Conservation (phyloP, 2,113 vertebrate species). For the Phycodurus eques region DNA sequence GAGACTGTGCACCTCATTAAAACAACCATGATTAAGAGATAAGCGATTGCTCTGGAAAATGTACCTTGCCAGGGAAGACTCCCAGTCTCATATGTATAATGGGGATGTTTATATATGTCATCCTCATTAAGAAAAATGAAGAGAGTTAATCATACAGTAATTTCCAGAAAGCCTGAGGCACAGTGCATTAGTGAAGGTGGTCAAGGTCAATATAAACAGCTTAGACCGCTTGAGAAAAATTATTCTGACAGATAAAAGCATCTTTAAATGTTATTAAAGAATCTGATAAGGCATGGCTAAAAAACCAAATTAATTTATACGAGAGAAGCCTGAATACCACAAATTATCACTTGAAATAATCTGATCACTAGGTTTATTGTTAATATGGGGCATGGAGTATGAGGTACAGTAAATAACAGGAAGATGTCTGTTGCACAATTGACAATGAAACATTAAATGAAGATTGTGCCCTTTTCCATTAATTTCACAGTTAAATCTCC, state of each 20-base stretch:
- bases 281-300: neutral
- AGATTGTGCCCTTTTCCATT: too few species aligned
- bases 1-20: conserved; percentile 37
- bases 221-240: neutral
- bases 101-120: conserved; percentile 41
- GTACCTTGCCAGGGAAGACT: conserved; percentile 39
- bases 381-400: neutral
- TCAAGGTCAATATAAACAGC: neutral
- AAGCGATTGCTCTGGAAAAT: conserved; percentile 29
- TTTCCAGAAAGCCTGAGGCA: conserved; percentile 35
- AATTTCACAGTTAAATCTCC: too few species aligned
- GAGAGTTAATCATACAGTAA: conserved; percentile 30
- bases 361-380: neutral
- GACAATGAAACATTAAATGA: neutral
- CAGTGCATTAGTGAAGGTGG: conserved; percentile 43
- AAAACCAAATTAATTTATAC: too few species aligned
- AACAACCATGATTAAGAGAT: conserved; percentile 62
- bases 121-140: conserved; percentile 46
- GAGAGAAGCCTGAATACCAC: too few species aligned
- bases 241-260: conserved; percentile 8
- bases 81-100: conserved; percentile 44
- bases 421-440: neutral
- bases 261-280: neutral
- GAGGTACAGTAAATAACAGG: neutral
- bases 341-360: too few species aligned